Evolutionary conservation across 2,797 vertebrate species (phyloP).

Genomic region (Hydrocynus forskahlii): DNA sequence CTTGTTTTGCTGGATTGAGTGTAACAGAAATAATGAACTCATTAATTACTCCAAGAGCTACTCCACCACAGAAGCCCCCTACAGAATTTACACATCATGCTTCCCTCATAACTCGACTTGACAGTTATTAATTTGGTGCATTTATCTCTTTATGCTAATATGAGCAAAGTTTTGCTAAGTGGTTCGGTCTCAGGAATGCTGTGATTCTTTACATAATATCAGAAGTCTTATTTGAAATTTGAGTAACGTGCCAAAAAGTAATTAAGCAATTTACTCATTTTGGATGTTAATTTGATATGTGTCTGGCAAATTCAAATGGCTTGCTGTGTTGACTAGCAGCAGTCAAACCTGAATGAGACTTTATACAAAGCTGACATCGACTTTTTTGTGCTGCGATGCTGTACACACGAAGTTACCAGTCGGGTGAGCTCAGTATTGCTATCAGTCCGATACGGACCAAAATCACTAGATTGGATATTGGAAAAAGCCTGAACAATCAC

Average conservation of each 20-base stretch:
- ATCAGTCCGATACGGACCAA: too few species aligned
- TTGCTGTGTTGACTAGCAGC: background rate
- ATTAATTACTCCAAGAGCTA: conserved; percentile 51
- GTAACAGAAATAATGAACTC: conserved; percentile 45
- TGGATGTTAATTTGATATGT: conserved; percentile 14
- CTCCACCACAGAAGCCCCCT: conserved; percentile 8
- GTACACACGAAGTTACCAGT: too few species aligned
- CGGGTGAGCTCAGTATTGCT: too few species aligned
- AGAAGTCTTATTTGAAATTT: conserved; percentile 36
- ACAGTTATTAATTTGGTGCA: conserved; percentile 40
- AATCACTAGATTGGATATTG: too few species aligned
- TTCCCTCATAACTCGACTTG: conserved; percentile 23
- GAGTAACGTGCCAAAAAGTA: conserved; percentile 24
- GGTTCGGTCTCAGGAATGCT: conserved; percentile 6
- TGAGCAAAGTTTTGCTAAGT: conserved; percentile 8
- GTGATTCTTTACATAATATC: conserved; percentile 21
- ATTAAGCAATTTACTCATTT: conserved; percentile 34
- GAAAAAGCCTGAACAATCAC: too few species aligned
- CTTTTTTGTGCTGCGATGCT: too few species aligned
- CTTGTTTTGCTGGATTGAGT: conserved; percentile 39
- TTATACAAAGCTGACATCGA: too few species aligned
- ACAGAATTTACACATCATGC: conserved; percentile 39
- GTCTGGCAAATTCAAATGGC: background rate
- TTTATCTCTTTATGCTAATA: conserved; percentile 43
- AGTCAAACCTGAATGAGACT: too few species aligned